A percentile compares a stretch with the other conserved stretches of the same genome.
These are phyloP conservation scores for Itoplectis maculator DNA, from an alignment of 2,888 invertebrate species.

Conservation along the genomic window DNA sequence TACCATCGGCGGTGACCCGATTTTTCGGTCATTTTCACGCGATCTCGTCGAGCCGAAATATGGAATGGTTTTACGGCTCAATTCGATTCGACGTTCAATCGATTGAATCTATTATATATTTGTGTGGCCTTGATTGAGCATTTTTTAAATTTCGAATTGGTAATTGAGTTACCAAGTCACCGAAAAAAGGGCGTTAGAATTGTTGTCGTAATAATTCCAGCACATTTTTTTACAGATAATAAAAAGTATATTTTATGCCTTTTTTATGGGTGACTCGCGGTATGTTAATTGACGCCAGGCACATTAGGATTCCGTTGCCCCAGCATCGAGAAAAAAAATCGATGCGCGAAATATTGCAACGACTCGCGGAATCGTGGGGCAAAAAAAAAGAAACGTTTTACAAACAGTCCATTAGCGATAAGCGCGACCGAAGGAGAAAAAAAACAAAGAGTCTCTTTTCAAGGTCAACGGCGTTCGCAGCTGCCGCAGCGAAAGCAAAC, in stretches of 20 bases:
- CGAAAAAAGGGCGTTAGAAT: too few relatives aligned
- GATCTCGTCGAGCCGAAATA: background rate
- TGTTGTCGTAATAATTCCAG: too few relatives aligned
- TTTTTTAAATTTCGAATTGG: too few relatives aligned
- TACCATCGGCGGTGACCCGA: constrained; percentile 43
- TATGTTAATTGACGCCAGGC: background rate
- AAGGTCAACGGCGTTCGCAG: constrained; percentile 1
- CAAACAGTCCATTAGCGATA: constrained; percentile 26
- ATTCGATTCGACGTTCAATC: background rate
- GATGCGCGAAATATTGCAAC: background rate
- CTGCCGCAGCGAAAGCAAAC: constrained; percentile 36
- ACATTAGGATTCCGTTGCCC: background rate
- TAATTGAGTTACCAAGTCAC: too few relatives aligned
- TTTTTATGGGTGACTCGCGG: too few relatives aligned
- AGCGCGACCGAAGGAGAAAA: constrained; percentile 4
- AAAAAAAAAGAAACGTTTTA: constrained; percentile 12
- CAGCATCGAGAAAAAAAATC: constrained; percentile 10
- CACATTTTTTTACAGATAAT: too few relatives aligned
- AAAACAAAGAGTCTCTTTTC: background rate
- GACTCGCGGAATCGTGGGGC: background rate
- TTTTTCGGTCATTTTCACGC: constrained; percentile 15
- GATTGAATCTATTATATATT: too few relatives aligned
- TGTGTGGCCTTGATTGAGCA: too few relatives aligned
- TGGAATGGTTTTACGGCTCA: background rate
- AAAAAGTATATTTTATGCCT: too few relatives aligned